phyloP scores from a whole-genome alignment of 2,888 invertebrate genomes.

The Palloptera scutellata region DNA sequence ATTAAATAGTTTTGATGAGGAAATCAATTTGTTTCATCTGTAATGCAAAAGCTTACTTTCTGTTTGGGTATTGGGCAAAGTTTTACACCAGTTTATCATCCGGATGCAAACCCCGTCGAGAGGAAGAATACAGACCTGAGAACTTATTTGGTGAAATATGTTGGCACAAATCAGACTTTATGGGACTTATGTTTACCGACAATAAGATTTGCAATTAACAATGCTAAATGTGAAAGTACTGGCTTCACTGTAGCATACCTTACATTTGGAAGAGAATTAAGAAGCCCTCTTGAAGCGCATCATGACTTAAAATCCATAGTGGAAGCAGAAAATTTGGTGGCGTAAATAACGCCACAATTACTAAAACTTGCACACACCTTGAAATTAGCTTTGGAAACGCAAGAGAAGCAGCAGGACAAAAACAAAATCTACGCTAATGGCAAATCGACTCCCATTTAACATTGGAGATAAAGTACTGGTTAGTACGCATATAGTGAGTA shows the following conservation, averaged over 20 bases:
- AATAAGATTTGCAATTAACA: too few relatives aligned
- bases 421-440: conserved; percentile 3
- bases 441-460: background rate
- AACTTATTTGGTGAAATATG: background rate
- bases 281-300: conserved; percentile 20
- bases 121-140: background rate
- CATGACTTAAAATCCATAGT: conserved; percentile 21
- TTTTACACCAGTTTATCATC: conserved; percentile 12
- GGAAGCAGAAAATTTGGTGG: conserved; percentile 27
- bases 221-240: too few relatives aligned
- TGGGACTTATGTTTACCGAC: background rate
- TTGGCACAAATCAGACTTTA: background rate
- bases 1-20: conserved; percentile 15
- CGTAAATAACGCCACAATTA: conserved; percentile 29
- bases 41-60: background rate
- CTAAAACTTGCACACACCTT: conserved; percentile 24
- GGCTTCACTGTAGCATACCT: background rate
- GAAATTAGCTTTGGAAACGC: conserved; percentile 25
- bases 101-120: conserved; percentile 1
- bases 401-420: too few relatives aligned
- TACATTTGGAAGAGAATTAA: conserved; percentile 4
- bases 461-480: conserved; percentile 7
- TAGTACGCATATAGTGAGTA: background rate
- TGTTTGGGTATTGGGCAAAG: conserved; percentile 11
- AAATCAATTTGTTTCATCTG: conserved; percentile 10